phyloP scores from a whole-genome alignment of 2,113 vertebrate genomes.

The Promerops cafer region DNA sequence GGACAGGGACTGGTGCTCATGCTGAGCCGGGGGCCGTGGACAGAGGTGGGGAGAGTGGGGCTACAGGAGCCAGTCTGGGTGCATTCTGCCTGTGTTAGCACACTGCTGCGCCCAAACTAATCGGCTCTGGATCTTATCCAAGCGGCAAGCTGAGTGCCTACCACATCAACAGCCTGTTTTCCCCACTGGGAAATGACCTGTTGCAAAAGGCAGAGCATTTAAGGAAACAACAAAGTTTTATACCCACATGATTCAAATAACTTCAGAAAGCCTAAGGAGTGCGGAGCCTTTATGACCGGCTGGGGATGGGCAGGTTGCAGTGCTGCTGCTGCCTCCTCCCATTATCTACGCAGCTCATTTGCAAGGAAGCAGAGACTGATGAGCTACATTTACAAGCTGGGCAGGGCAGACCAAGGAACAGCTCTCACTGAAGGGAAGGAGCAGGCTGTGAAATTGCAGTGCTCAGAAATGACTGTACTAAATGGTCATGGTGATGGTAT shows the following conservation, averaged over 20 bases:
- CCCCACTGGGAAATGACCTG: neutral
- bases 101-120: neutral
- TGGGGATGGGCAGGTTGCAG: neutral
- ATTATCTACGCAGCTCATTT: neutral
- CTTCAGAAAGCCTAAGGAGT: neutral
- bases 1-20: neutral
- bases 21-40: fast-evolving
- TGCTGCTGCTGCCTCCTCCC: neutral
- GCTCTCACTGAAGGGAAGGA: neutral
- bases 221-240: neutral
- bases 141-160: neutral
- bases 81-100: constrained; percentile 20
- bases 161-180: neutral
- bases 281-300: neutral
- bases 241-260: neutral
- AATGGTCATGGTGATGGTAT: neutral
- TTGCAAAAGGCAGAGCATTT: neutral
- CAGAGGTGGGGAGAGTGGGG: neutral
- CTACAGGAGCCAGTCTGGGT: neutral
- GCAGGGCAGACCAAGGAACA: neutral
- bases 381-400: constrained; percentile 6
- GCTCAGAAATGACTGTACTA: neutral
- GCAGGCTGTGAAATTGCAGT: neutral
- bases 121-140: neutral
- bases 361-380: constrained; percentile 1